Percentiles rank a stretch among this genome's conserved stretches.
These are phyloP conservation scores for Diabrotica undecimpunctata DNA, from an alignment of 1,140 invertebrate genomes.

Conservation along the genomic window DNA sequence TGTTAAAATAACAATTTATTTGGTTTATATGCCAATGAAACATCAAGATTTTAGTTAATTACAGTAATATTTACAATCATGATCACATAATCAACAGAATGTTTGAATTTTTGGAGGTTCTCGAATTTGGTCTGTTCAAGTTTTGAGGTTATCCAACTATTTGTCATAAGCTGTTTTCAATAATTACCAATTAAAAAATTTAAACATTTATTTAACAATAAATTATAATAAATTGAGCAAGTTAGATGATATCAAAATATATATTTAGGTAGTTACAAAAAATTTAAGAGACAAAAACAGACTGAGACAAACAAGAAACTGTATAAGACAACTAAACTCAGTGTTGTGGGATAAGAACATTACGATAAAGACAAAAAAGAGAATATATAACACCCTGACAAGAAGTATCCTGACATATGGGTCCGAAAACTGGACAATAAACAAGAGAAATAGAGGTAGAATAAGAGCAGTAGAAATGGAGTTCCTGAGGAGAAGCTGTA, in stretches of 20 bases:
- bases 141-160: slow-evolving; percentile 3
- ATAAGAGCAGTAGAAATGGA: too few relatives aligned
- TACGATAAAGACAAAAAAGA: too few relatives aligned
- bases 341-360: too few relatives aligned
- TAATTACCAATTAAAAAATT: not conserved
- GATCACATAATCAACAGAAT: slow-evolving; percentile 17
- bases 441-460: too few relatives aligned
- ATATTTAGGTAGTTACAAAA: not conserved
- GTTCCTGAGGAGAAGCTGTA: too few relatives aligned
- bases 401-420: too few relatives aligned
- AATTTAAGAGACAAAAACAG: too few relatives aligned
- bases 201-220: not conserved
- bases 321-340: too few relatives aligned
- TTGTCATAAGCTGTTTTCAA: not conserved
- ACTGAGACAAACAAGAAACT: too few relatives aligned
- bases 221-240: not conserved
- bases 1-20: not conserved
- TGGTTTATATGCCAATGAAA: slow-evolving; percentile 8
- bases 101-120: slow-evolving; percentile 1
- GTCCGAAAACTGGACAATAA: too few relatives aligned
- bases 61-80: slow-evolving; percentile 20
- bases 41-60: slow-evolving; percentile 17
- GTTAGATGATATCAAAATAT: not conserved
- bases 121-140: not conserved
- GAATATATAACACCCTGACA: too few relatives aligned